Conservation (phyloP, 2,113 vertebrate genomes). For the Lycocorax pyrrhopterus region DNA sequence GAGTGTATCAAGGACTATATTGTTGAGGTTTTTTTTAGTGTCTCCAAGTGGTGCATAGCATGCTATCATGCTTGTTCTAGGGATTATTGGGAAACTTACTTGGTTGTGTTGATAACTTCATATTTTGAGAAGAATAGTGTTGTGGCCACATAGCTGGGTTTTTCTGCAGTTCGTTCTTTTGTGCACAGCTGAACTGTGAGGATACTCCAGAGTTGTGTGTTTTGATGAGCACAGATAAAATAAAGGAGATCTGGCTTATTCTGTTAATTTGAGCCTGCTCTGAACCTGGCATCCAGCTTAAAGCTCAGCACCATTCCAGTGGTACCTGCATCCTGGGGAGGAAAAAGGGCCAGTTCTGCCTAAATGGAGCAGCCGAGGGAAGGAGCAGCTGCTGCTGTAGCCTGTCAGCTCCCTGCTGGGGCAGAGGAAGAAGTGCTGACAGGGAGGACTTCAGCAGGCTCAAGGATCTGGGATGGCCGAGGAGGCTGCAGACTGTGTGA, state of each 20-base stretch:
- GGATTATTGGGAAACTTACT: neutral
- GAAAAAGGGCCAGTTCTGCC: neutral
- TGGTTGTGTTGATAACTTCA: neutral
- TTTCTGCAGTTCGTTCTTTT: neutral
- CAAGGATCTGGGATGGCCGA: neutral
- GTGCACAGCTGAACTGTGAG: rapidly evolving
- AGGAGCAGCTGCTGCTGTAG: neutral
- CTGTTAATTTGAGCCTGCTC: neutral
- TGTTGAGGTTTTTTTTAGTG: neutral
- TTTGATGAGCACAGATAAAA: neutral
- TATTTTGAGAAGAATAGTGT: neutral
- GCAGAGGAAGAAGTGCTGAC: neutral
- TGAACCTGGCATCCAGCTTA: neutral
- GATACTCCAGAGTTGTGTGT: neutral
- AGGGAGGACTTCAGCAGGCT: neutral
- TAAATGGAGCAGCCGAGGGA: neutral
- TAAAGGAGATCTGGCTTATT: neutral
- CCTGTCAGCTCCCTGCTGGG: neutral
- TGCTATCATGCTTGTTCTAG: neutral
- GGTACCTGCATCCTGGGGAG: neutral
- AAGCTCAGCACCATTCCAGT: neutral
- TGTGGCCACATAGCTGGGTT: neutral
- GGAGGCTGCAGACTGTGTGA: neutral
- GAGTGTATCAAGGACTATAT: neutral
- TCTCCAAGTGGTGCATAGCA: neutral